Percentiles rank a stretch among this genome's conserved stretches.
Evolutionary conservation across 1,140 invertebrate genomes (phyloP).

Genomic region (Drosophila bocqueti): DNA sequence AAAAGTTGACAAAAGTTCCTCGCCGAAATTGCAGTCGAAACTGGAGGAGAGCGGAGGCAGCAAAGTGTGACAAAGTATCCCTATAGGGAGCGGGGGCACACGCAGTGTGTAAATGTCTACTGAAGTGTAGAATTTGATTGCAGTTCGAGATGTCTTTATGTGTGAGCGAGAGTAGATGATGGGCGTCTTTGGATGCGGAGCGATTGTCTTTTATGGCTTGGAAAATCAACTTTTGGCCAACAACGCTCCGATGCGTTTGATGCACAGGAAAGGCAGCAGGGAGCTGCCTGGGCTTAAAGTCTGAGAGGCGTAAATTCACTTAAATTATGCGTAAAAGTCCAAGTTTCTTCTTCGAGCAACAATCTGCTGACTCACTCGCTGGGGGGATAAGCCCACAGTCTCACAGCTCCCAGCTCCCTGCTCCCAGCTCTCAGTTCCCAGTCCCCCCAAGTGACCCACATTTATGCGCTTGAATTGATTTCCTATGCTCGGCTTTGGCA

Average conservation of each 20-base stretch:
- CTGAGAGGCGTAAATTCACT: slow-evolving; percentile 78
- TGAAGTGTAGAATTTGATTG: slow-evolving; percentile 83
- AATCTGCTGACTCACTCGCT: slow-evolving; percentile 74
- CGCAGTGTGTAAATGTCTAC: slow-evolving; percentile 69
- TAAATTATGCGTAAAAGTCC: slow-evolving; percentile 77
- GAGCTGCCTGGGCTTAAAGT: slow-evolving; percentile 48
- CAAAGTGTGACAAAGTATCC: slow-evolving; percentile 77
- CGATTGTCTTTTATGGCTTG: slow-evolving; percentile 83
- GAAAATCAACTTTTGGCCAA: slow-evolving; percentile 78
- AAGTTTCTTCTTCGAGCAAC: slow-evolving; percentile 49
- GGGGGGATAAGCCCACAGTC: neutral
- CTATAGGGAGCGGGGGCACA: neutral
- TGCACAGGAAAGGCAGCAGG: slow-evolving; percentile 26
- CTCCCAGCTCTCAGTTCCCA: neutral
- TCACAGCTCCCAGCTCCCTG: too few relatives aligned
- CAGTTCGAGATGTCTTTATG: slow-evolving; percentile 82
- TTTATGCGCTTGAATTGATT: slow-evolving; percentile 81
- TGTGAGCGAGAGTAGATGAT: slow-evolving; percentile 58
- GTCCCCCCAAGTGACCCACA: slow-evolving; percentile 67
- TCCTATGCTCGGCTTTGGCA: slow-evolving; percentile 73
- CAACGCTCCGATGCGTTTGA: slow-evolving; percentile 65
- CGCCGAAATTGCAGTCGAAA: slow-evolving; percentile 52
- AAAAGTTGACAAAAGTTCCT: slow-evolving; percentile 72
- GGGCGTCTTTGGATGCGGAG: slow-evolving; percentile 60
- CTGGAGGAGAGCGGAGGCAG: slow-evolving; percentile 34